Conservation (phyloP, 2,888 invertebrate species). For the Acleris emargana region DNA sequence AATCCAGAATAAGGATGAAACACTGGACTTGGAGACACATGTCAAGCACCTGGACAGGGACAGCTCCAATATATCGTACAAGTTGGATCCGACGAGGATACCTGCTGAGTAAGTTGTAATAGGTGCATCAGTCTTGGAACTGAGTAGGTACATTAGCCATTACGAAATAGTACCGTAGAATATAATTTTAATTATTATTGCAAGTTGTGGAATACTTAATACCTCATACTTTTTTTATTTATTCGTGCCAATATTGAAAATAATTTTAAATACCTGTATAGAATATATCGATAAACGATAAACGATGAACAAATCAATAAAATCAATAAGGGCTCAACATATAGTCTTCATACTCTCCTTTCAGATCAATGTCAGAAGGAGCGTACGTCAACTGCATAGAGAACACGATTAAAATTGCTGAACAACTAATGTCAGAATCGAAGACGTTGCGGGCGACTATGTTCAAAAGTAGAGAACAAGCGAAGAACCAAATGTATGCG, state of each 20-base stretch:
- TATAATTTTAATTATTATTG: no score
- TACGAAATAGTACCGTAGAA: no score
- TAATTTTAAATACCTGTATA: no score
- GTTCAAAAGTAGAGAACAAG: slow-evolving; percentile 90
- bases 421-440: slow-evolving; percentile 91
- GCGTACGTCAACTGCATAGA: slow-evolving; percentile 92
- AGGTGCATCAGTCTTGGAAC: no score
- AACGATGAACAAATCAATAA: background rate
- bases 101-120: slow-evolving; percentile 84
- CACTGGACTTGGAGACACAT: slow-evolving; percentile 88
- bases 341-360: background rate
- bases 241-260: no score
- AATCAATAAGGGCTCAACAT: no score
- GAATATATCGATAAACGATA: background rate
- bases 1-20: slow-evolving; percentile 91
- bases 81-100: slow-evolving; percentile 90
- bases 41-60: slow-evolving; percentile 90
- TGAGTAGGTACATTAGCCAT: no score
- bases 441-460: slow-evolving; percentile 90
- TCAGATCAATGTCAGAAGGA: slow-evolving; percentile 88
- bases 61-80: slow-evolving; percentile 91
- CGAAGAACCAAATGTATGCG: slow-evolving; percentile 90
- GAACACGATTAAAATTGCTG: slow-evolving; percentile 90
- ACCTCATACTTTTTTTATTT: no score
- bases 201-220: no score